Evolutionary conservation across 2,888 invertebrate genomes (phyloP).

Genomic region (Poecilobothrus nobilitatus): DNA sequence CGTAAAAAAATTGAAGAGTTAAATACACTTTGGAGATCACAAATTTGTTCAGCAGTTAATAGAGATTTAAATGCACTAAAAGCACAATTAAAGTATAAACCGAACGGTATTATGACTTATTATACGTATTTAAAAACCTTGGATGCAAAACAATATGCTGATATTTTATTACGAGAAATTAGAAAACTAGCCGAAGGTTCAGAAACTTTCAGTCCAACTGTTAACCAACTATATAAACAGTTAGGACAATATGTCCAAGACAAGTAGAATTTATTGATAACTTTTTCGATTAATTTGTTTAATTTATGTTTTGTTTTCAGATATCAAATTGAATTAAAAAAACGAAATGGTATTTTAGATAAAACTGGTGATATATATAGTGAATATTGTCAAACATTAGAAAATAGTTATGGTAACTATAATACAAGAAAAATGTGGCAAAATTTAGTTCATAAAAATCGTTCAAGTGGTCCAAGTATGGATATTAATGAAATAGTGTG

Average conservation of each 20-base stretch:
- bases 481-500: conserved; percentile 53
- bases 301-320: conserved; percentile 32
- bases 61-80: conserved; percentile 60
- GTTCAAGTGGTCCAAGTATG: conserved; percentile 50
- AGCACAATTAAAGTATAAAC: conserved; percentile 50
- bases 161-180: conserved; percentile 61
- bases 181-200: conserved; percentile 65
- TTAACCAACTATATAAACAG: conserved; percentile 54
- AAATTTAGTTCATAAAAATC: conserved; percentile 48
- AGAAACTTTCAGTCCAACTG: conserved; percentile 67
- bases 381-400: conserved; percentile 58
- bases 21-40: conserved; percentile 57
- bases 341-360: conserved; percentile 55
- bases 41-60: conserved; percentile 55
- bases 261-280: conserved; percentile 23
- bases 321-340: conserved; percentile 58
- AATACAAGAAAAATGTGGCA: conserved; percentile 71
- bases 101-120: conserved; percentile 52
- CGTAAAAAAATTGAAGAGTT: conserved; percentile 53
- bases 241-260: conserved; percentile 62
- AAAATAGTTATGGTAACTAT: conserved; percentile 41
- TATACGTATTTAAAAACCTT: conserved; percentile 65
- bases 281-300: neutral
- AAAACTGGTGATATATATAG: conserved; percentile 56
- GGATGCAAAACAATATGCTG: conserved; percentile 50